Evolutionary conservation across 2,888 invertebrate genomes (phyloP).

Genomic region (Empis stercorea): DNA sequence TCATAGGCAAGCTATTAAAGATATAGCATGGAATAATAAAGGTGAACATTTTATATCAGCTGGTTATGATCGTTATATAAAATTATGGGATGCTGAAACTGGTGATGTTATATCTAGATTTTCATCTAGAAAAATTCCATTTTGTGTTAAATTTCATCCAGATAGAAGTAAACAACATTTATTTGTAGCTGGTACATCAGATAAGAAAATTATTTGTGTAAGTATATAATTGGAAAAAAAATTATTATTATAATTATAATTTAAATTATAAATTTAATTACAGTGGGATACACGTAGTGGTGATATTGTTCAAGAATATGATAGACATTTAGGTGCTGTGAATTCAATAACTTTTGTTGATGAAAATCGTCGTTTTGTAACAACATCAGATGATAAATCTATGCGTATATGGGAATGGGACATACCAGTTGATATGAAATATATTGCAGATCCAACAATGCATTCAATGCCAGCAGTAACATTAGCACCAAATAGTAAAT

Average conservation of each 20-base stretch:
- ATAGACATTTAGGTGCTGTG: conserved; percentile 95
- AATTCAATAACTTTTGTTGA: conserved; percentile 99
- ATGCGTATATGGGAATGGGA: conserved; percentile 99
- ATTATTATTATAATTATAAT: not conserved
- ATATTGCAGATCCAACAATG: conserved; percentile 98
- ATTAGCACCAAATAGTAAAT: conserved; percentile 91
- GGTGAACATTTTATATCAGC: conserved; percentile 91
- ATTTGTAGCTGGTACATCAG: conserved; percentile 96
- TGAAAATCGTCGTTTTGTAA: conserved; percentile 93
- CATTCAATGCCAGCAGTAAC: conserved; percentile 98
- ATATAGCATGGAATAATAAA: conserved; percentile 88
- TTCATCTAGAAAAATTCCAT: conserved; percentile 92
- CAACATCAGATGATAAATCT: conserved; percentile 98
- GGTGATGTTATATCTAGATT: conserved; percentile 77
- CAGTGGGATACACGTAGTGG: conserved; percentile 91
- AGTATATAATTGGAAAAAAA: conserved; percentile 41
- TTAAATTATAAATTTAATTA: conserved; percentile 2
- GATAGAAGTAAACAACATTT: conserved; percentile 94
- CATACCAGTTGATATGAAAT: conserved; percentile 98
- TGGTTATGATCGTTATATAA: conserved; percentile 94
- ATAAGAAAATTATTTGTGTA: conserved; percentile 98
- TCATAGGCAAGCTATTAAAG: conserved; percentile 92
- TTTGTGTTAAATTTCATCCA: conserved; percentile 96
- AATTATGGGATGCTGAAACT: conserved; percentile 98
- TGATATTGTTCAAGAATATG: conserved; percentile 95